These are phyloP conservation scores for Hirudo medicinalis DNA, from an alignment of 1,140 invertebrate species.

Conservation along the genomic window DNA sequence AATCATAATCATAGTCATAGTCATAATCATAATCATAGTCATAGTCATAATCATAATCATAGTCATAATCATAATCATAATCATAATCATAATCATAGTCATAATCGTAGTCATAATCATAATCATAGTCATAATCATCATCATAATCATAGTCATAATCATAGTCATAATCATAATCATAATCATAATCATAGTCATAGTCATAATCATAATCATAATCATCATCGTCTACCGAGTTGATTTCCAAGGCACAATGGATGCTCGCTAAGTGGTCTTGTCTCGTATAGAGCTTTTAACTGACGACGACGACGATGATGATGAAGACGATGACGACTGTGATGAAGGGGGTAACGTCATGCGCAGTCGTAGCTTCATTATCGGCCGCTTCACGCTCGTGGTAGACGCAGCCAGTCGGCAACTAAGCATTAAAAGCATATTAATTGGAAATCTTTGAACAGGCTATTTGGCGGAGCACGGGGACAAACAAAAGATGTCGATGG, in stretches of 20 bases:
- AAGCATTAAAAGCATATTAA: too few relatives aligned
- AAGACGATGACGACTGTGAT: too few relatives aligned
- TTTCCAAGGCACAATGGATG: neutral
- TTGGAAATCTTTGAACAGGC: too few relatives aligned
- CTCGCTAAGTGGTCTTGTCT: too few relatives aligned
- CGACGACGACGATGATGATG: too few relatives aligned
- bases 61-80: conserved; percentile 5
- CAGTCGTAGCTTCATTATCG: too few relatives aligned
- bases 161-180: neutral
- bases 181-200: neutral
- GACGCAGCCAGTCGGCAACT: too few relatives aligned
- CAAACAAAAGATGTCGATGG: too few relatives aligned
- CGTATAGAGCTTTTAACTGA: too few relatives aligned
- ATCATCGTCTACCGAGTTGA: neutral
- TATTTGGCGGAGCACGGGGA: too few relatives aligned
- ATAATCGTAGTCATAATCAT: neutral
- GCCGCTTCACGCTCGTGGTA: too few relatives aligned
- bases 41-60: neutral
- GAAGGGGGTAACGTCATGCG: too few relatives aligned
- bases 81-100: neutral
- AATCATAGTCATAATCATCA: neutral
- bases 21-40: neutral
- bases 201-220: neutral
- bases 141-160: neutral
- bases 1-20: neutral